Conservation (phyloP, 2,797 vertebrate genomes). For the Enteromius trimaculatus region DNA sequence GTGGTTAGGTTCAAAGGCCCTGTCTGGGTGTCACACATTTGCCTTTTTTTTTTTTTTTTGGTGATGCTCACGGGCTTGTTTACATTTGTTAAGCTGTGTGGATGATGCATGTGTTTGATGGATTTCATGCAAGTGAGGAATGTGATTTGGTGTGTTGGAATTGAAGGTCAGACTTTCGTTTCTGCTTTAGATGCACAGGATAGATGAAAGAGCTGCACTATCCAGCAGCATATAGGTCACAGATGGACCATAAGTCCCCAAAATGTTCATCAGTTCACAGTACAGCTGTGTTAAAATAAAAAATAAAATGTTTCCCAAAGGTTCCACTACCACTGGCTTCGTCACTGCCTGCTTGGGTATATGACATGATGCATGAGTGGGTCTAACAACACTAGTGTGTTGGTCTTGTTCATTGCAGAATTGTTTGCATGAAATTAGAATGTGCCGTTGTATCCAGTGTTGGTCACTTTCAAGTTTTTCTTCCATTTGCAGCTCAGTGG, state of each 20-base stretch:
- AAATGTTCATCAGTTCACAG: background rate
- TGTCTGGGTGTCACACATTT: constrained; percentile 43
- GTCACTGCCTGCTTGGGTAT: background rate
- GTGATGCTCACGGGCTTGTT: constrained; percentile 10
- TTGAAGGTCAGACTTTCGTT: background rate
- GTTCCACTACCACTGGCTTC: background rate
- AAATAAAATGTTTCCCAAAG: background rate
- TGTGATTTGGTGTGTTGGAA: background rate
- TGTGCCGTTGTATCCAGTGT: constrained; percentile 11
- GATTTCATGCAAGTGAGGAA: constrained; percentile 5
- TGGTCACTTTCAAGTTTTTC: constrained; percentile 43
- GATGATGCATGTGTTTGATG: constrained; percentile 62
- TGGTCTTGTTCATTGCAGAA: constrained; percentile 64
- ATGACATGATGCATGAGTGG: constrained; percentile 52
- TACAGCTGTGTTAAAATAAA: background rate
- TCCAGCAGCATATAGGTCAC: background rate
- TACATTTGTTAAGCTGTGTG: constrained; percentile 43
- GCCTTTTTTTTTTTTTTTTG: constrained; percentile 26
- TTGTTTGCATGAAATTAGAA: constrained; percentile 10
- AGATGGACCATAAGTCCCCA: background rate
- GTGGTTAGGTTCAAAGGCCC: constrained; percentile 50
- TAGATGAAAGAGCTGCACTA: background rate
- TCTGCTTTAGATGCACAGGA: background rate
- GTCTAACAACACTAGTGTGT: constrained; percentile 71
- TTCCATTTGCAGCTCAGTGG: constrained; percentile 85